These are phyloP conservation scores for Pelagia noctiluca DNA, from an alignment of 30 jellyfish, hydroid and myxozoan genomes.

Conservation along the genomic window DNA sequence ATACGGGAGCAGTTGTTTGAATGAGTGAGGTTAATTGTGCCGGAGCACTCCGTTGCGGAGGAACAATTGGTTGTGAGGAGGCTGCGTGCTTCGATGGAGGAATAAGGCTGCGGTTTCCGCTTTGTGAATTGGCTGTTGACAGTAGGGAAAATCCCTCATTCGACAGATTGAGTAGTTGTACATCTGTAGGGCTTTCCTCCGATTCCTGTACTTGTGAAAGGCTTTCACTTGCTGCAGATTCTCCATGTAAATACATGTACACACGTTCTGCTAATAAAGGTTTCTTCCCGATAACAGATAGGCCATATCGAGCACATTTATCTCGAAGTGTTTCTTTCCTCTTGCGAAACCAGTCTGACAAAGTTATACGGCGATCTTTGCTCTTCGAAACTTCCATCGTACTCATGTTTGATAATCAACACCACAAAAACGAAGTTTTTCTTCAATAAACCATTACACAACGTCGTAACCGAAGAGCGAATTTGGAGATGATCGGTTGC, in stretches of 20 bases:
- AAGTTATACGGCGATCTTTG: background rate
- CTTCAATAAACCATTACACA: no score
- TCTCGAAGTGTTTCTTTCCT: background rate
- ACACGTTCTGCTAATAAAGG: background rate
- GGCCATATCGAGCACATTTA: slow-evolving; percentile 12
- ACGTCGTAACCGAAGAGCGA: no score
- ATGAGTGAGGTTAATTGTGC: no score
- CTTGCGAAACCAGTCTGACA: background rate
- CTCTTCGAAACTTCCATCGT: background rate
- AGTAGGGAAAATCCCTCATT: background rate
- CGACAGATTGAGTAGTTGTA: background rate
- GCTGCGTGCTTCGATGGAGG: no score
- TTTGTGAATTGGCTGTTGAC: background rate
- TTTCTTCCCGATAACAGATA: background rate
- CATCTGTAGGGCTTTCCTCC: background rate
- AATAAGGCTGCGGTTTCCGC: no score
- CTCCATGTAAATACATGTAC: background rate
- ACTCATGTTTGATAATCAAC: background rate
- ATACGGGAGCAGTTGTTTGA: no score
- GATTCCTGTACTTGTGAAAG: background rate
- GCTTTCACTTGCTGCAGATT: background rate
- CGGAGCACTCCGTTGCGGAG: no score
- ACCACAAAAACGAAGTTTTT: no score
- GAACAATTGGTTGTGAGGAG: no score
- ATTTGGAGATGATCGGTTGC: background rate